Evolutionary conservation across 2,888 invertebrate species (phyloP).

Genomic region (Cremastobaeus sp.): DNA sequence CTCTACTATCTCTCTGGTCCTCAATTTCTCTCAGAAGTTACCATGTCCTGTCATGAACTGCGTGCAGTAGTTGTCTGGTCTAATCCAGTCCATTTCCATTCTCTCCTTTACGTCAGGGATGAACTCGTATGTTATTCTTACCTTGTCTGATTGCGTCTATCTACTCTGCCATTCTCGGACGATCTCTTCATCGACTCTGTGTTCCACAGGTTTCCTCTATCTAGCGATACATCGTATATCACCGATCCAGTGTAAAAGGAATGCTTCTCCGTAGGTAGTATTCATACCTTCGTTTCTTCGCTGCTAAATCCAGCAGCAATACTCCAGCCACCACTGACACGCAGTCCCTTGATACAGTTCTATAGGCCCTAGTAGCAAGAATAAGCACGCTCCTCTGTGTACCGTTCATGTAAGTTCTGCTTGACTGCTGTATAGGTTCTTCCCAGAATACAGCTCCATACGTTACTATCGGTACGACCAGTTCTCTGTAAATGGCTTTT

Average conservation of each 20-base stretch:
- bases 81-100: too few species aligned
- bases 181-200: background rate
- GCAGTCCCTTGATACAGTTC: background rate
- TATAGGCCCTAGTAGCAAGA: background rate
- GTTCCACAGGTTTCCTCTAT: background rate
- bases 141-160: too few species aligned
- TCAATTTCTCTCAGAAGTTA: too few species aligned
- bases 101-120: too few species aligned
- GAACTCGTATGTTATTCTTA: too few species aligned
- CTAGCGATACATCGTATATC: background rate
- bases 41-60: too few species aligned
- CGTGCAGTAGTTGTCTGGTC: too few species aligned
- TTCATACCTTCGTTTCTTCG: background rate
- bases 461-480: conserved; percentile 34
- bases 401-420: background rate
- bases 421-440: background rate
- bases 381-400: conserved; percentile 23
- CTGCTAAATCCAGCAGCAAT: background rate
- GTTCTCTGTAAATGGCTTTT: conserved; percentile 32
- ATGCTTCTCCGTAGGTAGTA: background rate
- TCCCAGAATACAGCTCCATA: conserved; percentile 39
- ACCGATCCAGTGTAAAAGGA: background rate
- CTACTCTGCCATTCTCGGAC: background rate
- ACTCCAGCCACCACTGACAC: background rate
- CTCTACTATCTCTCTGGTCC: too few species aligned